A percentile compares a stretch with the other conserved stretches of the same genome.
These are phyloP conservation scores for Saccopteryx bilineata DNA, from an alignment of 2,113 vertebrate genomes.

Conservation along the genomic window DNA sequence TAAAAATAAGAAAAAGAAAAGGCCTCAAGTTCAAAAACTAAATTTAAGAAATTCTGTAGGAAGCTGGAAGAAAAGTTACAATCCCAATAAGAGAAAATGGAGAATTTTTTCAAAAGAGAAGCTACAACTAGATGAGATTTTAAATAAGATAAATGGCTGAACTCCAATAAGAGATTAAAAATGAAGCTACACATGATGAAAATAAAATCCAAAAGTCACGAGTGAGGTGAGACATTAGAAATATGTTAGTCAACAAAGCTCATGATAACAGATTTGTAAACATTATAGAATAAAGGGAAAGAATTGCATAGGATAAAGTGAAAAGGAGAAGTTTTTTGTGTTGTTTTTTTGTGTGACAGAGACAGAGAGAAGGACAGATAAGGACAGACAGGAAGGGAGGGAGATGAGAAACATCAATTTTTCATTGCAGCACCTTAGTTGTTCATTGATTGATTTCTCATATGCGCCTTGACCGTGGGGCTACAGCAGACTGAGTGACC, in stretches of 20 bases:
- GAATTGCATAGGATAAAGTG: background rate
- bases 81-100: constrained; percentile 34
- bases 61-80: constrained; percentile 55
- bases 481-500: no score
- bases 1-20: constrained; percentile 54
- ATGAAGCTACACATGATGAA: background rate
- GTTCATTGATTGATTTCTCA: background rate
- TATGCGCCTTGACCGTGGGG: no score
- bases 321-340: constrained; percentile 33
- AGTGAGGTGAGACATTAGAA: constrained; percentile 36
- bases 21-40: constrained; percentile 29
- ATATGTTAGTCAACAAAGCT: constrained; percentile 15
- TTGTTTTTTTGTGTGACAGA: no score
- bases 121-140: constrained; percentile 58
- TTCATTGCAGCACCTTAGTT: no score
- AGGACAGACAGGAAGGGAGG: no score
- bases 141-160: constrained; percentile 61
- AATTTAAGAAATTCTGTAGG: constrained; percentile 23
- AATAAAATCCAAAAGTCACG: constrained; percentile 49
- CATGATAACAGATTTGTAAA: background rate
- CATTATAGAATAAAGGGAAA: background rate
- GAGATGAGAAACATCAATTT: no score
- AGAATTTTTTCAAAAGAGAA: constrained; percentile 29
- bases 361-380: no score
- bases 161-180: constrained; percentile 46